Conservation (phyloP, 2,888 invertebrate species). For the Byasa hedistus region DNA sequence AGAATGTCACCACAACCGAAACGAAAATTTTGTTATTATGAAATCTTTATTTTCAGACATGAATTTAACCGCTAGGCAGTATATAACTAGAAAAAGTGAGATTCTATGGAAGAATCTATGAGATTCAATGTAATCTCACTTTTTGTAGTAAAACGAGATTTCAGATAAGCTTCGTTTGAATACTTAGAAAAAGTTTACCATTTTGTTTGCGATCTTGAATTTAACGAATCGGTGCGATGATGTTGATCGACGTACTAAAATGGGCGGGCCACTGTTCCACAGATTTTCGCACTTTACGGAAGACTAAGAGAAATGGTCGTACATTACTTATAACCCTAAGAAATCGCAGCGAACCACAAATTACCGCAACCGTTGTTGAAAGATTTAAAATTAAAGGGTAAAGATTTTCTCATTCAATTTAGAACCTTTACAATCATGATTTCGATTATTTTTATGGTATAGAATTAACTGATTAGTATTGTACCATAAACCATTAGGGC, state of each 20-base stretch:
- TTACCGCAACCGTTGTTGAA: slow-evolving; percentile 2
- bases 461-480: not conserved
- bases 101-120: too few relatives aligned
- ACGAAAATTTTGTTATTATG: too few relatives aligned
- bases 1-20: too few relatives aligned
- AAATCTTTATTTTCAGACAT: too few relatives aligned
- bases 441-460: not conserved
- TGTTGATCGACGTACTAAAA: not conserved
- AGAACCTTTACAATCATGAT: not conserved
- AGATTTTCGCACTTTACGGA: slow-evolving; percentile 4
- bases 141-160: too few relatives aligned
- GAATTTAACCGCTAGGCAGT: too few relatives aligned
- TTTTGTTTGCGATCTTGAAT: too few relatives aligned
- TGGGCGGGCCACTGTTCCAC: not conserved
- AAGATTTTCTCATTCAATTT: not conserved
- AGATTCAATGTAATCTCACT: too few relatives aligned
- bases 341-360: slow-evolving; percentile 6
- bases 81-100: too few relatives aligned
- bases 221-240: too few relatives aligned
- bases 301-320: not conserved
- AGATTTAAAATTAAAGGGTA: not conserved
- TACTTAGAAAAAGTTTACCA: too few relatives aligned
- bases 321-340: slow-evolving; percentile 8
- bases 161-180: too few relatives aligned
- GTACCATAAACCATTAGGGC: not conserved